Percentiles rank a stretch among this genome's conserved stretches.
These are phyloP conservation scores for Remorina albescens DNA, from an alignment of 2,797 vertebrate species.

Conservation along the genomic window DNA sequence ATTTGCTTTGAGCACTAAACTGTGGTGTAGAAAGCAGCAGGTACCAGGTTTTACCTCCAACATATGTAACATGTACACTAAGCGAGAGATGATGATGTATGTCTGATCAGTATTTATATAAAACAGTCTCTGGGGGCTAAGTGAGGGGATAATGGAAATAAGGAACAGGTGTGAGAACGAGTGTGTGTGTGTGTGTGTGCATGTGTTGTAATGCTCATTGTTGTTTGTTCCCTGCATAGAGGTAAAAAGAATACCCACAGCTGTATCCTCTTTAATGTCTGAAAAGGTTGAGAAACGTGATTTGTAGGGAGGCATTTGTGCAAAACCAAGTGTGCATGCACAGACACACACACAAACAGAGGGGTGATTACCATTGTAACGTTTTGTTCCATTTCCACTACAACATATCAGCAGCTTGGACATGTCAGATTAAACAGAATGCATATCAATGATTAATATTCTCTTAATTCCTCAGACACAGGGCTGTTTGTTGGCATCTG, in stretches of 20 bases:
- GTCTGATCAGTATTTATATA: constrained; percentile 43
- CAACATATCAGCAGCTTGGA: constrained; percentile 22
- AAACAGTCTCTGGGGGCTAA: constrained; percentile 36
- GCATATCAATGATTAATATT: not conserved
- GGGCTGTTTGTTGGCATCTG: not conserved
- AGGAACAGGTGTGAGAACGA: constrained; percentile 63
- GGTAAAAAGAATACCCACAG: constrained; percentile 54
- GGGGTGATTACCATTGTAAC: not conserved
- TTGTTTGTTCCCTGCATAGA: constrained; percentile 29
- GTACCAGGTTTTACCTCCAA: constrained; percentile 28
- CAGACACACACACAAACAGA: not conserved
- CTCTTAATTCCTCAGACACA: not conserved
- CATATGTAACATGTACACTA: constrained; percentile 31
- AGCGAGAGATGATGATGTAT: constrained; percentile 51
- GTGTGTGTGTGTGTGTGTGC: constrained; percentile 1
- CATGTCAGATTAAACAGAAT: not conserved
- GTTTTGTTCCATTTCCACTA: not conserved
- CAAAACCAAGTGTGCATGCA: not conserved
- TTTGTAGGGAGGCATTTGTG: not conserved
- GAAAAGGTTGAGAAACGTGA: constrained; percentile 18
- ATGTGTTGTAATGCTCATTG: constrained; percentile 15
- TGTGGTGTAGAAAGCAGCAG: constrained; percentile 26
- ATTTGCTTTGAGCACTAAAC: constrained; percentile 22
- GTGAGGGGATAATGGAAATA: constrained; percentile 58
- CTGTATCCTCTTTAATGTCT: constrained; percentile 57